Evolutionary conservation across 1,140 invertebrate species (phyloP), one percentile per base, ranked within the genome.

Genomic region (Rhysida immarginata): DNA sequence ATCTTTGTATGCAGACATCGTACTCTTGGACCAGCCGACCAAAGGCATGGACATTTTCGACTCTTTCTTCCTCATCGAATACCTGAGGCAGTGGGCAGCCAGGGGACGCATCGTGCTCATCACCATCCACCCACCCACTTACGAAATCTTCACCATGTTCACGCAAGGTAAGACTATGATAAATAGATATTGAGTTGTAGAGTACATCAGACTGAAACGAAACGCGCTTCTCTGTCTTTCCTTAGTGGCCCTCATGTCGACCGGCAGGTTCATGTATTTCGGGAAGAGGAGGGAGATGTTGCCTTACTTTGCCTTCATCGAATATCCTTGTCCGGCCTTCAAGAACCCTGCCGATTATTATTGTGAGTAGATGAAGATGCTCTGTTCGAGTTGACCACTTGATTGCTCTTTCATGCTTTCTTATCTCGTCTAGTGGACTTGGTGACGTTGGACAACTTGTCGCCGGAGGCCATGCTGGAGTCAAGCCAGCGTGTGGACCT

Each of bases 341-440:
- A 96, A 96, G 70, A 96, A 96, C 69, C 91, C 92, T 46, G 91
- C 89, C 1, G 91, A 96, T 74, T 96, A 96, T 68, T 96, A 95
- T 67, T 75, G 91, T 93, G 64, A 70, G 63, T 64, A 56, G 16
- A n/a, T n/a, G n/a, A n/a, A n/a, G n/a, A n/a, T n/a, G n/a, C n/a
- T n/a, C n/a, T n/a, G n/a, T n/a, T n/a, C n/a, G n/a, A n/a, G n/a
- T n/a, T n/a, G n/a, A n/a, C n/a, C n/a, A n/a, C n/a, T n/a, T n/a
- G n/a, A n/a, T n/a, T n/a, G n/a, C n/a, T 35, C 5, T 8, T 35
- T 8, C 29, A 8, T 35, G 29, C 16, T 35, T 8, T 57, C 46
- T 58, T 62, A 73, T 71, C 2, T 41, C 41, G 55, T 62, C 1
- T 66, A 93, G 89, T 96, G 67, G 91, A 95, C 69, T 70, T 95